Base-by-base conservation (phyloP, 2,797 vertebrate species). In the Gambelia wislizenii region DNA sequence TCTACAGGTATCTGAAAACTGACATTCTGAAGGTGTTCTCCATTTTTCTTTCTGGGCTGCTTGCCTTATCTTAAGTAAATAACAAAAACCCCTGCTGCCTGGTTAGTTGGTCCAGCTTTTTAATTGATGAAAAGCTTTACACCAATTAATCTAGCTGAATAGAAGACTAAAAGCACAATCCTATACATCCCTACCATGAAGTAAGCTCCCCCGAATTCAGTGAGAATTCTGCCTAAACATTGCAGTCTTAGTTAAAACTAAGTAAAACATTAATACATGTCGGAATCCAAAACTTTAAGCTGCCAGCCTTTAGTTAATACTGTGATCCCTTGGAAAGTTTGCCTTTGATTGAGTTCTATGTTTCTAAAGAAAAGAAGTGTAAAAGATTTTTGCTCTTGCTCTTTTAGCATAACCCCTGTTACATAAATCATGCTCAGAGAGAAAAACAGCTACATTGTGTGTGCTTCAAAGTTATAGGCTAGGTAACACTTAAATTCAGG, bases 271-370 rank as follows among this genome's bases (percentile, higher is more conserved):
- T 72, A 86, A 89, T 89, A 96, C 12, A 96, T 95, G 95, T 39
- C 94, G 93, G 95, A 92, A 90, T 93, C 89, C 95, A 94, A 25
- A 93, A 25, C 77, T 92, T 89, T 56, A 96, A 94, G 64, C 85
- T 93, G 83, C 10, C 25, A 94, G 2, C 52, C 91, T 90, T 89
- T 86, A 76, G 94, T 92, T 83, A 95, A 94, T 18, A 2, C 10
- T 87, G 54, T 3, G 81, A 56, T 79, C 88, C 83, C 69, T 49
- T 90, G 77, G 84, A 89, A 96, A 92, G 61, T 88, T 93, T 54
- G 91, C 93, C 95, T 95, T 83, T 92, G n/a, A 89, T 91, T 89
- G 2, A 2, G 90, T 90, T 91, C 89, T 91, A 87, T 76, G 79
- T 85, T 93, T n/a, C 36, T 78, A 64, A 92, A 78, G n/a, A 89